phyloP scores from a whole-genome alignment of 2,888 invertebrate species.

The Fragum fragum region DNA sequence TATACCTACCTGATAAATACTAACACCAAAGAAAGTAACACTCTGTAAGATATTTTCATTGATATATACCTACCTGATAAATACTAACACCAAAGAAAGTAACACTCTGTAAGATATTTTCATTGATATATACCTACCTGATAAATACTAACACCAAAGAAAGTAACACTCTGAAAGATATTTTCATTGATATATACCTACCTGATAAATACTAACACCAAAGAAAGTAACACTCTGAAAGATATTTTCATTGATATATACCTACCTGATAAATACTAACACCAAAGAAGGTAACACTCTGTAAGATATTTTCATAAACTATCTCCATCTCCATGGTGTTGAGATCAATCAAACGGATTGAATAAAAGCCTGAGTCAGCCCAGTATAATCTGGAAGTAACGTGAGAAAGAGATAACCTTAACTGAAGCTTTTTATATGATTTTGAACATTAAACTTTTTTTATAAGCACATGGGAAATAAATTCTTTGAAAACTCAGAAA shows the following conservation, averaged over 20 bases:
- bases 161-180: conserved; percentile 64
- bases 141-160: conserved; percentile 74
- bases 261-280: conserved; percentile 81
- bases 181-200: conserved; percentile 72
- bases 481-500: no score
- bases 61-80: conserved; percentile 80
- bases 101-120: conserved; percentile 54
- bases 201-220: conserved; percentile 82
- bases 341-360: conserved; percentile 74
- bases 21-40: conserved; percentile 79
- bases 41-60: conserved; percentile 57
- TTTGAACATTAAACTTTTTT: no score
- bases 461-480: no score
- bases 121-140: conserved; percentile 68
- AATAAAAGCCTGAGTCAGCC: conserved; percentile 78
- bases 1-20: conserved; percentile 81
- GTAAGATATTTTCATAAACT: conserved; percentile 64
- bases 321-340: conserved; percentile 62
- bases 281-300: conserved; percentile 76
- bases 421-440: no score
- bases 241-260: conserved; percentile 68
- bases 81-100: conserved; percentile 81
- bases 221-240: conserved; percentile 72
- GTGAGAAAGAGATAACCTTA: no score
- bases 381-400: conserved; percentile 79